These are phyloP conservation scores for Drosophila ogumai DNA, from an alignment of 1,140 invertebrate species.

Conservation along the genomic window DNA sequence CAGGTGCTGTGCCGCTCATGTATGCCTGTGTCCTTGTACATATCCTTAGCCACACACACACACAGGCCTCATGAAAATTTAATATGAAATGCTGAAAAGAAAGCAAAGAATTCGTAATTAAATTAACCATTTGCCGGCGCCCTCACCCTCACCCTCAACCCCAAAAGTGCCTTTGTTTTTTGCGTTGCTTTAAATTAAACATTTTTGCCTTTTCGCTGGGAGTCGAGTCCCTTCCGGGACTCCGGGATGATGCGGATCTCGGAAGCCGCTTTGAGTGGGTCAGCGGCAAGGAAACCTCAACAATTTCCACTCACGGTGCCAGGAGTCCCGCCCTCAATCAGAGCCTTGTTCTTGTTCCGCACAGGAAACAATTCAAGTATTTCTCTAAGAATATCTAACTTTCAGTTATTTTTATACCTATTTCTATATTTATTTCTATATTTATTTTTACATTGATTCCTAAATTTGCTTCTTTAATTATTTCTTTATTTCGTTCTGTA, in stretches of 20 bases:
- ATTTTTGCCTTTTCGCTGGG: constrained; percentile 38
- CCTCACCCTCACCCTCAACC: not conserved
- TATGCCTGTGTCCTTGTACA: not conserved
- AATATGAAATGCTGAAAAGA: constrained; percentile 65
- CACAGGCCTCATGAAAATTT: constrained; percentile 68
- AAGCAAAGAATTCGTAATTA: constrained; percentile 82
- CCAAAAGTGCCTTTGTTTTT: constrained; percentile 26
- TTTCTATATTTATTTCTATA: too few species aligned
- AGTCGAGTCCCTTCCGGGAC: constrained; percentile 39
- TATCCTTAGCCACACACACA: not conserved
- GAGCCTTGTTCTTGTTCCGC: constrained; percentile 6
- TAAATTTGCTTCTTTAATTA: too few species aligned
- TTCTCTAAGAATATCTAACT: not conserved
- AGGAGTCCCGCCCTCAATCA: not conserved
- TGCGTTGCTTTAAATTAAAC: constrained; percentile 47
- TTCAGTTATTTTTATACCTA: not conserved
- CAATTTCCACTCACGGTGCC: constrained; percentile 68
- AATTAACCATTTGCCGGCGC: constrained; percentile 73
- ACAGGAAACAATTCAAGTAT: not conserved
- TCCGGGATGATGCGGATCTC: constrained; percentile 5
- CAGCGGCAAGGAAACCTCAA: constrained; percentile 63
- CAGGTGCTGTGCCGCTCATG: constrained; percentile 47
- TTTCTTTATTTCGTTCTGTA: too few species aligned
- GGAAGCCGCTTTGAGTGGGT: constrained; percentile 39
- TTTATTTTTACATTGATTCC: too few species aligned